Evolutionary conservation across 2,113 vertebrate species (phyloP).

Genomic region (Asarcornis scutulata): DNA sequence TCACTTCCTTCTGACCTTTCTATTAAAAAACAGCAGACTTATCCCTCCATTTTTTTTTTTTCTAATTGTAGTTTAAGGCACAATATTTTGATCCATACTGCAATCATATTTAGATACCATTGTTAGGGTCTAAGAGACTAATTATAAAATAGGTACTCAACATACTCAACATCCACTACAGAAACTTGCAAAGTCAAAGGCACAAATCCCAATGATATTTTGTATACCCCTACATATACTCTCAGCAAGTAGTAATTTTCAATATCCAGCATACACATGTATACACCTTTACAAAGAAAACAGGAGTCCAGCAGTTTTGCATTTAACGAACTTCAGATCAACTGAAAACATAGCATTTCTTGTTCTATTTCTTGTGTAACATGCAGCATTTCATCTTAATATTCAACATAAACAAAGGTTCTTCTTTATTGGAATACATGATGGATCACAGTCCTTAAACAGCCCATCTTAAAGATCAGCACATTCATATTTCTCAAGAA

Average conservation of each 20-base stretch:
- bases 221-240: background rate
- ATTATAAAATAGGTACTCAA: background rate
- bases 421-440: background rate
- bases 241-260: background rate
- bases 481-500: background rate
- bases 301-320: background rate
- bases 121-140: background rate
- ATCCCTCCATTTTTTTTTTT: background rate
- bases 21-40: background rate
- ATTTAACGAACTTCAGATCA: background rate
- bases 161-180: background rate
- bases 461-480: background rate
- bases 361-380: background rate
- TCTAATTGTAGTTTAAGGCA: background rate
- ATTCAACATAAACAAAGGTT: background rate
- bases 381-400: background rate
- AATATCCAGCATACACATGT: background rate
- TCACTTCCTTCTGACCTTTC: background rate
- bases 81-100: background rate
- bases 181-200: background rate
- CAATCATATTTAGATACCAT: background rate
- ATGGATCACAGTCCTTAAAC: background rate
- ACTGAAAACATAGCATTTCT: background rate
- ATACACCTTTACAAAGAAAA: background rate
- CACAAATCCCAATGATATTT: background rate